Percentiles rank a stretch among this genome's conserved stretches.
Evolutionary conservation across 2,888 invertebrate species (phyloP).

Genomic region (Oxycera nigricornis): DNA sequence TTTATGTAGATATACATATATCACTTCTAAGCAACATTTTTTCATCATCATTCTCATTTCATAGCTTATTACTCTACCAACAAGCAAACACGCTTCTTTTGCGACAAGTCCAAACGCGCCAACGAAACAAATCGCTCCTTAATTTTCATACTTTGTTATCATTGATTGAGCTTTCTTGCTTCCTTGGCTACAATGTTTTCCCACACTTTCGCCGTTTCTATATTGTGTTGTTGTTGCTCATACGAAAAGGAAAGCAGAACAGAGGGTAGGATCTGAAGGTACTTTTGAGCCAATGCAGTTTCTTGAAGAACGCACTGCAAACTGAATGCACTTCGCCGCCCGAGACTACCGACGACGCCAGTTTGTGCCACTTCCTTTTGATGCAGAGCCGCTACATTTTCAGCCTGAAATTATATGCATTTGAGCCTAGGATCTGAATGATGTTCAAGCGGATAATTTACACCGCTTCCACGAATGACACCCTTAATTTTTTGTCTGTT

Average conservation of each 20-base stretch:
- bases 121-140: too few relatives aligned
- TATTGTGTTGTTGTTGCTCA: slow-evolving; percentile 51
- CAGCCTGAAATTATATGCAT: slow-evolving; percentile 60
- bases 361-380: slow-evolving; percentile 70
- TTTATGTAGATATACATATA: too few relatives aligned
- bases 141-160: background rate
- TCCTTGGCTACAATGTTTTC: slow-evolving; percentile 49
- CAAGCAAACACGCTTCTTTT: too few relatives aligned
- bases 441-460: slow-evolving; percentile 55
- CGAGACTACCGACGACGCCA: slow-evolving; percentile 68
- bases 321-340: slow-evolving; percentile 68
- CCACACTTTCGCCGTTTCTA: slow-evolving; percentile 48
- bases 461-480: slow-evolving; percentile 68
- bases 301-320: slow-evolving; percentile 70
- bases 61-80: too few relatives aligned
- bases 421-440: background rate
- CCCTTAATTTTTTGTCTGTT: slow-evolving; percentile 71
- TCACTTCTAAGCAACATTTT: too few relatives aligned
- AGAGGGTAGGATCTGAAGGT: slow-evolving; percentile 67
- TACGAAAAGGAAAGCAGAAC: slow-evolving; percentile 67
- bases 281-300: slow-evolving; percentile 68
- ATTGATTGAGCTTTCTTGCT: slow-evolving; percentile 48
- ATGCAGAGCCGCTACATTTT: slow-evolving; percentile 68
- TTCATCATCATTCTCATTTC: too few relatives aligned
- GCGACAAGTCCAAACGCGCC: too few relatives aligned